Evolutionary conservation across 2,888 invertebrate species (phyloP), one percentile per base, ranked within the genome.

Genomic region (Drosophila setosimentum): DNA sequence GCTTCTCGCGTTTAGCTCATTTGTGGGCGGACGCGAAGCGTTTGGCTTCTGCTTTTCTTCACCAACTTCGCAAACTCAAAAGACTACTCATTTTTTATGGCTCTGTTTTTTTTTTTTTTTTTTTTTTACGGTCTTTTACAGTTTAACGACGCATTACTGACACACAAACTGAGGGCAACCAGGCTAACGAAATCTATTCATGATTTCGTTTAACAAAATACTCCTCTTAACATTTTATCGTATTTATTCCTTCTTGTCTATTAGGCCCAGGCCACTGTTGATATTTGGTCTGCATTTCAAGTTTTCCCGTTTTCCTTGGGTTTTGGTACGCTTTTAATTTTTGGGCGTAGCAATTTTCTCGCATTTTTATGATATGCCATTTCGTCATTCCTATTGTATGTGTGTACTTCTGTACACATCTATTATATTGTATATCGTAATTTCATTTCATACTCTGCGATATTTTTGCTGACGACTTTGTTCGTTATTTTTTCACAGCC

Each of bases 81-180:
- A 65, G 75, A 76, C 73, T 80, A 74, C 75, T 79, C 77, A 81
- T 87, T 87, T 87, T 87, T 87, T 90, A 87, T 80, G 82, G 71
- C 73, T 61, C 51, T 70, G 60, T 61, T 59, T 48, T 35, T 54
- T 18, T 49, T 58, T 58, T 10, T 32, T 21, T 37, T 24, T 16
- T 29, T 76, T 82, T 87, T 87, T 90, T 87, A 87, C 89, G 89
- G 87, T 77, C 89, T 78, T 90, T 87, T 87, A 83, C 91, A 89
- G 89, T 89, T 87, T 87, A 90, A 87, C 87, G 87, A 87, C 89
- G 80, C 84, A 90, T 90, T 87, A 89, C 90, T 90, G 87, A 78
- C 79, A 89, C 80, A 90, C 88, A 77, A 84, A 84, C 78, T 58
- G 70, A 61, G 69, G 53, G 53, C 61, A 60, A 70, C 54, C 67